Evolutionary conservation across 2,888 invertebrate species (phyloP).

Genomic region (Apodemia hepburni): DNA sequence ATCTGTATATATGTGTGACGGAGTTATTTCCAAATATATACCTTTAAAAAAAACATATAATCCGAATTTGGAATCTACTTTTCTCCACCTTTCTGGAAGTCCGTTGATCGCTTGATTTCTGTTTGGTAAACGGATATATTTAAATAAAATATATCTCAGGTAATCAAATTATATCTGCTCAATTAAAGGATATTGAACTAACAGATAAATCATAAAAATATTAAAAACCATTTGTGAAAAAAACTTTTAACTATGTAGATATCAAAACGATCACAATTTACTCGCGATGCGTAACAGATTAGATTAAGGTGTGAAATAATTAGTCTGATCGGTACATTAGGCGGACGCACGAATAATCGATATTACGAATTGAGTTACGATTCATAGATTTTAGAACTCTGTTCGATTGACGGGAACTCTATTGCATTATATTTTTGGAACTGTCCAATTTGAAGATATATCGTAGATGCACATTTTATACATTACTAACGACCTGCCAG

Average conservation of each 20-base stretch:
- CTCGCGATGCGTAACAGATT: slow-evolving; percentile 54
- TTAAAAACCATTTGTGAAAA: neutral
- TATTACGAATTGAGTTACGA: slow-evolving; percentile 22
- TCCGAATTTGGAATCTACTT: too few species aligned
- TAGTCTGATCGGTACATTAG: slow-evolving; percentile 46
- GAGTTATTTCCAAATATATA: too few species aligned
- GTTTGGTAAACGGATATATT: neutral
- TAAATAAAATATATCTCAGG: neutral
- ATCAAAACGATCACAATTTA: slow-evolving; percentile 27
- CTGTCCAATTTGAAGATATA: too few species aligned
- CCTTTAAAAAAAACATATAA: too few species aligned
- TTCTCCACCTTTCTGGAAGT: too few species aligned
- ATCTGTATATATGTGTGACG: too few species aligned
- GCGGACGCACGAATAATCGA: slow-evolving; percentile 42
- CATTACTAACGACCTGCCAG: too few species aligned
- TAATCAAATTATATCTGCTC: slow-evolving; percentile 7
- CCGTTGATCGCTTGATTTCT: neutral
- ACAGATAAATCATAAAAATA: slow-evolving; percentile 17
- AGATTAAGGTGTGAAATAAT: slow-evolving; percentile 70
- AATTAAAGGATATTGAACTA: slow-evolving; percentile 29
- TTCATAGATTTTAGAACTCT: slow-evolving; percentile 21
- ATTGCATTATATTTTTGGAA: too few species aligned
- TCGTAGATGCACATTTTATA: too few species aligned
- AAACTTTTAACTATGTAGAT: slow-evolving; percentile 6
- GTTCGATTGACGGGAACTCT: slow-evolving; percentile 13